Evolutionary conservation across 2,888 invertebrate genomes (phyloP), one percentile per base, ranked within the genome.

Genomic region (Calephelis perditalis): DNA sequence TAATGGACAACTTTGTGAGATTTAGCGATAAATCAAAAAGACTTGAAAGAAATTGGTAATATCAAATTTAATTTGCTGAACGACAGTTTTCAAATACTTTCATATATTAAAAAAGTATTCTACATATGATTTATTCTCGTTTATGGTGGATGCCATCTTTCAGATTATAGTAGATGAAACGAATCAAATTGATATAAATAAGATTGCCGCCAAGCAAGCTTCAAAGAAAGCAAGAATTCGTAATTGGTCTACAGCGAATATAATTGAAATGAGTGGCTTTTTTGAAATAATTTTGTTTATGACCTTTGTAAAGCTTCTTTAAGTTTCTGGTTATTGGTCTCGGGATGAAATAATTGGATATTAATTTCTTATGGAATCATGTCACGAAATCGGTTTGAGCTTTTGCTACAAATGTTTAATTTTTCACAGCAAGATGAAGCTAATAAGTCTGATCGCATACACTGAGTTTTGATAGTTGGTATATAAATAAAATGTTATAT

Each of bases 361-460:
- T 45, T n/a, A 3, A 45, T 45, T 45, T 45, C 11, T n/a, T n/a
- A n/a, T 11, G n/a, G 11, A 54, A 56, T 40, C 12, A 56, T 40
- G 56, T 36, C 36, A n/a, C 62, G 73, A 37, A 74, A 74, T 62
- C 56, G 73, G 7, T 76, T 75, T 60, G 73, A 73, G n/a, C 12
- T 73, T 15, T 47, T 74, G 8, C 64, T 73, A 35, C 70, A 67
- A 62, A 73, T 74, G 68, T 9, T 75, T 37, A 71, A 74, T 67
- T 75, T 76, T 63, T 71, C 70, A 12, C 59, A 71, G 46, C 59
- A 70, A 58, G 70, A 73, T 58, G 68, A 72, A 57, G 64, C 57
- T 56, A 59, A 73, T 61, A 66, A 68, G 40, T 63, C 65, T 45
- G 71, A 73, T 56, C 68, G 73, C 43, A 71, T 59, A 12, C 36